Conservation (phyloP, 2,888 invertebrate genomes). For the Aporophyla lueneburgensis region DNA sequence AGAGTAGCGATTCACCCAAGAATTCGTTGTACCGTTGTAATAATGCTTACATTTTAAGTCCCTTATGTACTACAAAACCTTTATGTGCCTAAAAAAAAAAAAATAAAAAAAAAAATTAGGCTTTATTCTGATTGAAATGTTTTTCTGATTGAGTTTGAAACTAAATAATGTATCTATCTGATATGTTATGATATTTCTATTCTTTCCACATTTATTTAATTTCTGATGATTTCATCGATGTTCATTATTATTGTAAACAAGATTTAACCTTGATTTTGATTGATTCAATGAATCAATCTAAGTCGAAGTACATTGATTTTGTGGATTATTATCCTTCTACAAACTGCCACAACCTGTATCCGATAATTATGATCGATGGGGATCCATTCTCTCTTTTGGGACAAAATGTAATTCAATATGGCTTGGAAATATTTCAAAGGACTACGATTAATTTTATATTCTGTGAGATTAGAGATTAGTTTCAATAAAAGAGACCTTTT, state of each 20-base stretch:
- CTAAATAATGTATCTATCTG: not conserved
- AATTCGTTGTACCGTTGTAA: no score
- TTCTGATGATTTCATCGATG: not conserved
- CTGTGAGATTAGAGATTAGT: conserved; percentile 46
- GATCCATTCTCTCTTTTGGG: conserved; percentile 49
- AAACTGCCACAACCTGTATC: conserved; percentile 57
- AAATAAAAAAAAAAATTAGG: no score
- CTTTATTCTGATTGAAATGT: not conserved
- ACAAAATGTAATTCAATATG: conserved; percentile 64
- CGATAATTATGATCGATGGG: conserved; percentile 68
- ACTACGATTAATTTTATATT: conserved; percentile 51
- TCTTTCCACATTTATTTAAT: not conserved
- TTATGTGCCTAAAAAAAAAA: no score
- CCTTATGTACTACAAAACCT: no score
- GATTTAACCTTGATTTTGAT: conserved; percentile 38
- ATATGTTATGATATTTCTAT: no score
- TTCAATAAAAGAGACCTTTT: conserved; percentile 53
- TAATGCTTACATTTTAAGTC: no score
- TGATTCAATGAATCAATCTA: conserved; percentile 62
- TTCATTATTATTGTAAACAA: not conserved
- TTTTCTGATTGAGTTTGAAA: not conserved
- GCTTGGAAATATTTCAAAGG: conserved; percentile 55
- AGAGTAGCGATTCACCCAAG: no score
- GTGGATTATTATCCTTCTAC: conserved; percentile 60
- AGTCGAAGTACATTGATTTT: conserved; percentile 60